Conservation (phyloP, 2,113 vertebrate species). For the Coptodon bakossiorum region DNA sequence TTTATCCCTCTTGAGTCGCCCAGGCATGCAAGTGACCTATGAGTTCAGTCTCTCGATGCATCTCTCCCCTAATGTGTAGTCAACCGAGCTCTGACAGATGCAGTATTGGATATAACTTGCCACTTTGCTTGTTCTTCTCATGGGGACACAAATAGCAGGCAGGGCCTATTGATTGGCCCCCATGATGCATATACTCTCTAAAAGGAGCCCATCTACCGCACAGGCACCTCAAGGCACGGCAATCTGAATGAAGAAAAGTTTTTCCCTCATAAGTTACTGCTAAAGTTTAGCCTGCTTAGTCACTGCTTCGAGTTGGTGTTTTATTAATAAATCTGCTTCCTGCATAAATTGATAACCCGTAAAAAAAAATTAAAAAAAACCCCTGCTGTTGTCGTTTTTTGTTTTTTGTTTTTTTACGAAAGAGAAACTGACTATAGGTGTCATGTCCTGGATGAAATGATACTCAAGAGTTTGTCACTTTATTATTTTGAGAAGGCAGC, state of each 20-base stretch:
- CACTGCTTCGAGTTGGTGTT: neutral
- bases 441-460: conserved; percentile 62
- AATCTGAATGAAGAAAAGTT: conserved; percentile 32
- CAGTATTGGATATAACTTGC: conserved; percentile 44
- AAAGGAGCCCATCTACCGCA: conserved; percentile 10
- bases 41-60: conserved; percentile 62
- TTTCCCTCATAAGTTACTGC: neutral
- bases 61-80: conserved; percentile 35
- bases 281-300: conserved; percentile 12
- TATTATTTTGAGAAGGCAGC: conserved; percentile 64
- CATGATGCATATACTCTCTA: conserved; percentile 24
- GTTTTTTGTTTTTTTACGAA: neutral
- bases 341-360: neutral
- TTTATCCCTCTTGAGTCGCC: conserved; percentile 69
- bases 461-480: conserved; percentile 70
- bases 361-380: neutral
- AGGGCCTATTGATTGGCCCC: conserved; percentile 36
- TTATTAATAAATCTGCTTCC: neutral
- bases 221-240: conserved; percentile 27
- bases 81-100: conserved; percentile 19
- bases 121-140: conserved; percentile 42
- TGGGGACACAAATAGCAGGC: conserved; percentile 42
- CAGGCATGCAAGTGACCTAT: conserved; percentile 70
- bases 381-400: neutral
- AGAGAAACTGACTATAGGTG: conserved; percentile 64